A percentile compares a stretch with the other conserved stretches of the same genome.
Evolutionary conservation across 2,113 vertebrate genomes (phyloP).

Genomic region (Haliaeetus leucogaster): DNA sequence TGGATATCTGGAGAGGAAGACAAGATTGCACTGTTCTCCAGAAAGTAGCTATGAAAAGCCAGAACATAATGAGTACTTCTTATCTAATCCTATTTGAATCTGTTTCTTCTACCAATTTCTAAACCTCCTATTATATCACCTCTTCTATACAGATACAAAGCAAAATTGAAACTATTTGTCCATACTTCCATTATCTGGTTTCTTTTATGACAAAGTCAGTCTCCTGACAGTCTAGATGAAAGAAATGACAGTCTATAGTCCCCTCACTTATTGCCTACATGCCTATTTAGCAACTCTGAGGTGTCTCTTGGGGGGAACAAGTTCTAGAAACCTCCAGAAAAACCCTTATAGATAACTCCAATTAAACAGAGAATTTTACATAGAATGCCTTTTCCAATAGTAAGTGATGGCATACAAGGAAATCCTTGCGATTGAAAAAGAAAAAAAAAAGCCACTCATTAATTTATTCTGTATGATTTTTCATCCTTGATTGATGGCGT

Average conservation of each 20-base stretch:
- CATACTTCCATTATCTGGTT: background rate
- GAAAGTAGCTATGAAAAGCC: background rate
- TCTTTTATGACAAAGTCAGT: background rate
- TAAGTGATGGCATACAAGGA: background rate
- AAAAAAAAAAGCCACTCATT: background rate
- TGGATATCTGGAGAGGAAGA: background rate
- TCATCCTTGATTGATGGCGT: background rate
- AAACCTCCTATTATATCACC: background rate
- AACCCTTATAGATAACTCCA: background rate
- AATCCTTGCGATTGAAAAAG: background rate
- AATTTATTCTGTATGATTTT: background rate
- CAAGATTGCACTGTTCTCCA: background rate
- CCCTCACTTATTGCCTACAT: background rate
- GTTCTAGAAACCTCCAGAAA: background rate
- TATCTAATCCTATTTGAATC: background rate
- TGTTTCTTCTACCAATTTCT: background rate
- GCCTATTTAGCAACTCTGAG: background rate
- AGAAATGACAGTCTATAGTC: background rate
- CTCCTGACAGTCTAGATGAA: background rate
- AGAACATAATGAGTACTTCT: background rate
- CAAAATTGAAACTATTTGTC: background rate
- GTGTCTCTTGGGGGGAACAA: background rate
- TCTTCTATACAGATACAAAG: background rate
- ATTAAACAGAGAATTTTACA: background rate
- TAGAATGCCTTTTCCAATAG: background rate